A percentile compares a stretch with the other conserved stretches of the same genome.
Evolutionary conservation across 2,797 vertebrate species (phyloP).

Genomic region (Premnoplex brunnescens): DNA sequence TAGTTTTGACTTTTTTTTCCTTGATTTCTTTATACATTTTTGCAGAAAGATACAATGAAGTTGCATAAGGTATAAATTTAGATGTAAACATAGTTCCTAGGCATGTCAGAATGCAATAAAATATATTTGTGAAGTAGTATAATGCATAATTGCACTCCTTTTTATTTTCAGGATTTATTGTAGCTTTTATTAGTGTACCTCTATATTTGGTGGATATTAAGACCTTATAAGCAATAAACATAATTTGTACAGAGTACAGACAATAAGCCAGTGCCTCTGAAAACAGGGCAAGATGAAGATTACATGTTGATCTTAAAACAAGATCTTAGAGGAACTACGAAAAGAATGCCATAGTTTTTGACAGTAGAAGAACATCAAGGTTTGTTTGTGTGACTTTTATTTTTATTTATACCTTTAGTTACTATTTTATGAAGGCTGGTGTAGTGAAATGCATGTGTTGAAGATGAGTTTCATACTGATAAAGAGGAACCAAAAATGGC

Average conservation of each 20-base stretch:
- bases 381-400: constrained; percentile 51
- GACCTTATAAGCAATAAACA: not conserved
- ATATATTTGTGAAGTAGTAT: not conserved
- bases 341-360: constrained; percentile 84
- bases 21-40: not conserved
- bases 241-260: constrained; percentile 78
- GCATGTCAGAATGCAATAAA: not conserved
- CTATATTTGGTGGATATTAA: not conserved
- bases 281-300: constrained; percentile 85
- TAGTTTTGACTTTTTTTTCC: not conserved
- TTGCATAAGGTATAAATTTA: not conserved
- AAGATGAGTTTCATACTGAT: not conserved
- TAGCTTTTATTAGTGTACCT: not conserved
- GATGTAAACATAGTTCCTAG: not conserved
- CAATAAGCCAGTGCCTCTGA: constrained; percentile 87
- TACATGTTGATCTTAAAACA: constrained; percentile 93
- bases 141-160: not conserved
- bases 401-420: not conserved
- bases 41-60: not conserved
- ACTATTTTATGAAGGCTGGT: not conserved
- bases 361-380: constrained; percentile 76
- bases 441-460: not conserved
- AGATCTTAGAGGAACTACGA: constrained; percentile 87
- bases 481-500: not conserved
- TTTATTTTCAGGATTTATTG: not conserved